These are phyloP conservation scores for Ophiothrix spiculata DNA, from an alignment of 35 echinoderm and acorn worm species.

Conservation along the genomic window DNA sequence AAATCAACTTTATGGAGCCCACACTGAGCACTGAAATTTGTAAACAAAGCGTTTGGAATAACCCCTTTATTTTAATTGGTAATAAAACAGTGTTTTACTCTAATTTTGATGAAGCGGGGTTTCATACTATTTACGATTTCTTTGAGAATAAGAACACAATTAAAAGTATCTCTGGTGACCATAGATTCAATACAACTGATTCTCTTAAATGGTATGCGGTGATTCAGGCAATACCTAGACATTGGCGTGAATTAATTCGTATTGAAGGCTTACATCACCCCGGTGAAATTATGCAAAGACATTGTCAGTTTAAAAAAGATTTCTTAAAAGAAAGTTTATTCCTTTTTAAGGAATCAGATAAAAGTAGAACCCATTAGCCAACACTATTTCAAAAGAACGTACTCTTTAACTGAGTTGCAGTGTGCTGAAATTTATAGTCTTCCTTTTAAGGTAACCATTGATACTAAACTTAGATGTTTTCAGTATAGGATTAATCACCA, in stretches of 20 bases:
- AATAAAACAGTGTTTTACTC: neutral
- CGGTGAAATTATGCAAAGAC: neutral
- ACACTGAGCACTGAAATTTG: neutral
- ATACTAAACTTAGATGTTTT: neutral
- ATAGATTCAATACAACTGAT: neutral
- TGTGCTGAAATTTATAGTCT: neutral
- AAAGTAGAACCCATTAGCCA: neutral
- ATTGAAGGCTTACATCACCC: neutral
- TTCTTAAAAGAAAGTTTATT: neutral
- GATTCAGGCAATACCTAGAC: neutral
- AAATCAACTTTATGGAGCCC: neutral
- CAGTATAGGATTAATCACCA: neutral
- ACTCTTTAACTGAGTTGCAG: neutral
- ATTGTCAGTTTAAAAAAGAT: neutral
- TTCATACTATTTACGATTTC: neutral
- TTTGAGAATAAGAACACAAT: neutral
- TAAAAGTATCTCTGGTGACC: neutral
- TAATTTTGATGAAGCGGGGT: neutral
- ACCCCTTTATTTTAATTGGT: neutral
- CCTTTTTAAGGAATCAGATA: neutral
- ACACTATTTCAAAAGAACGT: neutral
- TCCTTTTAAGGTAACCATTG: neutral
- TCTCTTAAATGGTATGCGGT: neutral
- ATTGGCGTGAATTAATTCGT: neutral
- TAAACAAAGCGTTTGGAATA: neutral